Evolutionary conservation across 2,888 invertebrate species (phyloP), one percentile per base, ranked within the genome.

Genomic region (Iselma pallidipennis): DNA sequence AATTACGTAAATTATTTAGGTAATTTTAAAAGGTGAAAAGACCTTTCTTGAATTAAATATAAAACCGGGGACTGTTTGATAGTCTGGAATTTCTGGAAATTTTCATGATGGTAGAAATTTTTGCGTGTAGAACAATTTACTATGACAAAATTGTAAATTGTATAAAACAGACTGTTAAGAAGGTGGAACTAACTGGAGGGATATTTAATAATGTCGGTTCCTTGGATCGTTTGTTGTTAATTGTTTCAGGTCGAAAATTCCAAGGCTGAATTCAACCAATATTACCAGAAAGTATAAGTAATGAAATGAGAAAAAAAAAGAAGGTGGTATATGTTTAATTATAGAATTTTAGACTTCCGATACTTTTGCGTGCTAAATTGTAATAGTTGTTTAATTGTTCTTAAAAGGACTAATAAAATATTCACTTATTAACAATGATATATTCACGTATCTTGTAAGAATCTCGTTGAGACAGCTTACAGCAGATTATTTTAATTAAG

Each of bases 401-500:
- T n/a, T n/a, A 25, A 25, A 25, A 25, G 6, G 6, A 4, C 6
- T 25, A 25, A 25, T 25, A 25, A 25, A 25, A 25, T 25, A 25
- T 25, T 25, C 25, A 6, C n/a, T n/a, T n/a, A n/a, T n/a, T n/a
- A n/a, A n/a, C n/a, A 25, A 25, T 25, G 6, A 25, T 4, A 25
- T 25, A 25, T 25, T 25, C 25, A 6, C 6, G 6, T 25, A 25
- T 25, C 6, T 3, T 25, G 25, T 25, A 25, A 6, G 25, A 25
- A 25, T 25, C 3, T 25, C 6, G 25, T 4, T 25, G 25, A 25
- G 25, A 25, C 25, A 25, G 25, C 6, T 25, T 6, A 6, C 6
- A 4, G 5, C 6, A 29, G 19, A 29, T 31, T 21, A n/a, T 52
- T 57, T 23, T 23, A 53, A 48, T 53, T 53, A 49, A 59, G 54